Base-by-base conservation (phyloP, 2,888 invertebrate species). In the Trachelus troglodyta region DNA sequence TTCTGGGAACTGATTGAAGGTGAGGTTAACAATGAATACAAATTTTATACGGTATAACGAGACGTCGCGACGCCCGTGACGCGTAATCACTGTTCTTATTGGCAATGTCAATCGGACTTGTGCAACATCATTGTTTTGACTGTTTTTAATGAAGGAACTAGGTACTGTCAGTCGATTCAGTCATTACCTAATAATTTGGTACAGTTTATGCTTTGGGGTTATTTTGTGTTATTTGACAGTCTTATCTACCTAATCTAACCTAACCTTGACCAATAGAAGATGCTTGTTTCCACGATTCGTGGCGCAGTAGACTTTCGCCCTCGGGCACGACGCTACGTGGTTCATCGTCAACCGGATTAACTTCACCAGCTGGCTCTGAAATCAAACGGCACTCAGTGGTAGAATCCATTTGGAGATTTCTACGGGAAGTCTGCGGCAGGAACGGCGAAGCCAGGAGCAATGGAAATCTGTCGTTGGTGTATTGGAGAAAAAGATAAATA, bases 241-340 rank as follows among this genome's bases (percentile, higher is more conserved):
- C 1, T 15, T 40, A 40, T 40, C 40, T 4, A 15, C 40, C 40
- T 40, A 4, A 6, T 6, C 15, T 40, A 40, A 40, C 31, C 79
- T 79, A 77, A 81, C 81, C 80, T 81, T 81, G 81, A 80, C 79
- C 71, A 79, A 76, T 35, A 76, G 31, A 69, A 80, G 69, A 77
- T 80, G 74, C 31, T 69, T 15, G 75, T 79, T 82, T 79, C 81
- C 80, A 34, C 80, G 78, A 81, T 79, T 79, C 11, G 81, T 78
- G 74, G 79, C 81, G 76, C 76, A 79, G 76, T 81, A 82, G 76
- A 78, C 82, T 79, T 78, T 74, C 34, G 81, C 79, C 76, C 76
- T 79, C 56, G 79, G 81, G 69, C 74, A 37, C 33, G 76, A 75
- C 30, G 80, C 77, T 35, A 82, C 31, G 56, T 77, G 35, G 69